A percentile compares a stretch with the other conserved stretches of the same genome.
These are phyloP conservation scores for Penaeus indicus DNA, from an alignment of 1,140 invertebrate genomes.

Conservation along the genomic window DNA sequence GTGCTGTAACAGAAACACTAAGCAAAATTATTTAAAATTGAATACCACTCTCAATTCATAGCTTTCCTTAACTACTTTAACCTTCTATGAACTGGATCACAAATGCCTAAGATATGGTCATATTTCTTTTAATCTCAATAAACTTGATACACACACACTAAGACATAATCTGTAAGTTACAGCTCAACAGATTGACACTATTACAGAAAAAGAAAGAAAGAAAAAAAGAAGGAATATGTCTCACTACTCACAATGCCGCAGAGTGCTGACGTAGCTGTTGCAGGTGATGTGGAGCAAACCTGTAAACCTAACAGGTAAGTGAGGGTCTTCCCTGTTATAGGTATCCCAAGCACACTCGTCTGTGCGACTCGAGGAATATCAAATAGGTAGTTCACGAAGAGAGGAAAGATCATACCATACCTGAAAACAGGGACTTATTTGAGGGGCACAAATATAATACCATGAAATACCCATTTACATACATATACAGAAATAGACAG, in stretches of 20 bases:
- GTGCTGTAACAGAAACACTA: background rate
- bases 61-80: background rate
- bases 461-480: no score
- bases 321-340: slow-evolving; percentile 74
- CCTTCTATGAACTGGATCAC: background rate
- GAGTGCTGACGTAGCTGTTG: slow-evolving; percentile 69
- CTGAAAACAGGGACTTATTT: slow-evolving; percentile 66
- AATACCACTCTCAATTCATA: background rate
- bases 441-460: no score
- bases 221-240: slow-evolving; percentile 19
- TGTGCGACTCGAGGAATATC: slow-evolving; percentile 74
- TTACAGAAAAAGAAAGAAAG: background rate
- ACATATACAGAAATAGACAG: no score
- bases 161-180: background rate
- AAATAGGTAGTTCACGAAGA: slow-evolving; percentile 73
- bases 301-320: slow-evolving; percentile 75
- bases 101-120: background rate
- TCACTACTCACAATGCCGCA: slow-evolving; percentile 70
- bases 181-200: slow-evolving; percentile 9
- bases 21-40: background rate
- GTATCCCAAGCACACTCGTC: slow-evolving; percentile 73
- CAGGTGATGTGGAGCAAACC: slow-evolving; percentile 70
- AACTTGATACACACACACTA: no score
- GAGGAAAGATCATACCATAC: slow-evolving; percentile 72
- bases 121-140: no score